A percentile compares a stretch with the other conserved stretches of the same genome.
phyloP scores from a whole-genome alignment of 1,140 invertebrate species.

The Bombus waltoni region DNA sequence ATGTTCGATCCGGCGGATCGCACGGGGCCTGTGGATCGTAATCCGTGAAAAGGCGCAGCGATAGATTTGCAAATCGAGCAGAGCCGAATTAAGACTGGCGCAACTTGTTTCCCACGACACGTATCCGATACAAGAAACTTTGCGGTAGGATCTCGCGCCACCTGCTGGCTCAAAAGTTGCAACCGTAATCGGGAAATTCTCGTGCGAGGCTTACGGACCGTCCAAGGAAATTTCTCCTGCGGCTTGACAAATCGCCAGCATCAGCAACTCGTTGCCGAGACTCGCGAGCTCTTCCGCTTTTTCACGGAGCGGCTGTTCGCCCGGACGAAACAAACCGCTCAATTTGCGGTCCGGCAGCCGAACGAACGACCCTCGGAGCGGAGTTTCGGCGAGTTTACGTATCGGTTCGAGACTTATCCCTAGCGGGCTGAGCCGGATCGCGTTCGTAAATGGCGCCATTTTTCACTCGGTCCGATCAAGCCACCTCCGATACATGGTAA shows the following conservation, averaged over 20 bases:
- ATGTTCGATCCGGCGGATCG: too few species aligned
- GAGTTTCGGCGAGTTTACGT: conserved; percentile 61
- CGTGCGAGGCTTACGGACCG: conserved; percentile 1
- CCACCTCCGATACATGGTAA: conserved; percentile 45
- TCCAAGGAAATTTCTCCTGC: conserved; percentile 56
- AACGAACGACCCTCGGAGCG: conserved; percentile 65
- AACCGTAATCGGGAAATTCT: conserved; percentile 55
- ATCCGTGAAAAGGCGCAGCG: background rate
- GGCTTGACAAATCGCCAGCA: conserved; percentile 52
- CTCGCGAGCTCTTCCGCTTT: conserved; percentile 27
- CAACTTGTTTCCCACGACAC: background rate
- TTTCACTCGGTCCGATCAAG: conserved; percentile 32
- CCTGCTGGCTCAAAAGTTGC: conserved; percentile 49
- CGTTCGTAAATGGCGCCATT: conserved; percentile 41
- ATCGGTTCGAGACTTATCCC: conserved; percentile 51
- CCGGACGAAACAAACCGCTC: conserved; percentile 73
- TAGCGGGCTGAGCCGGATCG: background rate
- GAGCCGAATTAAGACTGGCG: background rate
- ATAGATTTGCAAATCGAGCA: background rate
- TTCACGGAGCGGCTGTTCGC: background rate
- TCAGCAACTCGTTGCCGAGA: conserved; percentile 34
- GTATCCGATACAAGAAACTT: conserved; percentile 33
- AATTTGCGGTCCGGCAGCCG: conserved; percentile 70
- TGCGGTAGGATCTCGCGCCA: background rate
- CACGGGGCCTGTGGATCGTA: too few species aligned